Conservation (phyloP, 2,113 vertebrate genomes). For the Bubo scandiacus region DNA sequence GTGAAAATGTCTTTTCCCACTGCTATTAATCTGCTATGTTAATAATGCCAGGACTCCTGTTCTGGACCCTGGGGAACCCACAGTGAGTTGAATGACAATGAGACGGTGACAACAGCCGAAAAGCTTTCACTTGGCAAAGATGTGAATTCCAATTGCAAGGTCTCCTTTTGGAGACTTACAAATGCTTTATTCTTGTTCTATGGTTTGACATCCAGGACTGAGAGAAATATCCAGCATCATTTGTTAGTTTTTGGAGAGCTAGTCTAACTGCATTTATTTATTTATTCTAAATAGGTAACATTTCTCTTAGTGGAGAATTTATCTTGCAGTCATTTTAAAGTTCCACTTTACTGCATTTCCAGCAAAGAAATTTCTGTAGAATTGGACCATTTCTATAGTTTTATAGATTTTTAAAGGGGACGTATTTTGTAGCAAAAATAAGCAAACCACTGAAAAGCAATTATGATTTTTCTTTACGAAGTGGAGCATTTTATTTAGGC, state of each 20-base stretch:
- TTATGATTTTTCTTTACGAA: neutral
- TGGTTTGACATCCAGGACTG: constrained; percentile 10
- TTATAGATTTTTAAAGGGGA: neutral
- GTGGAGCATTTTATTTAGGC: neutral
- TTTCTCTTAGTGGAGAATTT: neutral
- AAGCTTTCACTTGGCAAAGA: constrained; percentile 43
- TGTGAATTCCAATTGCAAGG: constrained; percentile 40
- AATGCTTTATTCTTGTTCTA: neutral
- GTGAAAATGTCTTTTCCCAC: constrained; percentile 79
- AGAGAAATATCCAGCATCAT: neutral
- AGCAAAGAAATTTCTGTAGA: neutral
- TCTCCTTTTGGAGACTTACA: constrained; percentile 27
- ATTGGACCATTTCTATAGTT: neutral
- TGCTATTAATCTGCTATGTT: constrained; percentile 90
- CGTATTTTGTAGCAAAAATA: neutral
- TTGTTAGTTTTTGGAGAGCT: constrained; percentile 22
- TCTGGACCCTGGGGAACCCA: constrained; percentile 68
- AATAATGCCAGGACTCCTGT: constrained; percentile 78
- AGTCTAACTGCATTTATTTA: neutral
- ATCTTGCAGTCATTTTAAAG: neutral
- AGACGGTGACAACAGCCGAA: constrained; percentile 69
- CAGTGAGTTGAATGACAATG: constrained; percentile 82
- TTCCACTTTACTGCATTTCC: neutral
- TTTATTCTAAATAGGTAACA: neutral
- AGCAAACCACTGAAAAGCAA: neutral